These are phyloP conservation scores for Gymnoscelis rufifasciata DNA, from an alignment of 2,888 invertebrate species.

Conservation along the genomic window DNA sequence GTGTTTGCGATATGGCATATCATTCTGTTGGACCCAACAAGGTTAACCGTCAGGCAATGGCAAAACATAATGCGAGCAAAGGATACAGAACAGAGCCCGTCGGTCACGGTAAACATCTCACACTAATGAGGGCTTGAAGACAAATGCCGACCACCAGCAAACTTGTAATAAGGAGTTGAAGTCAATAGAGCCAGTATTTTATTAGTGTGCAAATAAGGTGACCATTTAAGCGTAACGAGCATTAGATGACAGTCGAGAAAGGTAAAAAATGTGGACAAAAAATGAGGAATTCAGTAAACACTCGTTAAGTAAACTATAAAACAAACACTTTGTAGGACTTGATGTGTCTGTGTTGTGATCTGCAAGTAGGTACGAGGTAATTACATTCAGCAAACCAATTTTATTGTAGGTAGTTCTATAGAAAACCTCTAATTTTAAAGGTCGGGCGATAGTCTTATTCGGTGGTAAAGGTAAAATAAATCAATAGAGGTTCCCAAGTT, in stretches of 20 bases:
- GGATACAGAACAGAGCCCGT: conserved; percentile 40
- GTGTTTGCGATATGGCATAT: conserved; percentile 51
- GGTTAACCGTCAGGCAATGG: conserved; percentile 59
- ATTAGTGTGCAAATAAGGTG: conserved; percentile 32
- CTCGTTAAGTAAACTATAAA: conserved; percentile 10
- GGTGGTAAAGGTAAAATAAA: background rate
- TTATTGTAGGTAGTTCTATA: no score
- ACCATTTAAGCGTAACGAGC: conserved; percentile 26
- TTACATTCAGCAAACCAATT: background rate
- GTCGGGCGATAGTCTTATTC: background rate
- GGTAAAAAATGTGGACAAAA: conserved; percentile 23
- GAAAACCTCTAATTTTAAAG: background rate
- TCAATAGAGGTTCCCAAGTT: conserved; percentile 11
- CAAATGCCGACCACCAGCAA: conserved; percentile 50
- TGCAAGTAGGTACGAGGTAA: background rate
- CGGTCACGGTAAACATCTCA: conserved; percentile 68
- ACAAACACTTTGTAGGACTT: background rate
- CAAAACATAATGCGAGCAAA: conserved; percentile 50
- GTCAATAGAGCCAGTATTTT: conserved; percentile 29
- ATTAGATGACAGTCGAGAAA: conserved; percentile 23
- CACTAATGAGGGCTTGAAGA: conserved; percentile 53
- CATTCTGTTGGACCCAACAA: conserved; percentile 58
- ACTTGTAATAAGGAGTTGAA: conserved; percentile 35
- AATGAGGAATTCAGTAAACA: conserved; percentile 10
- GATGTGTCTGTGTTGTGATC: background rate